Conservation (phyloP, 2,888 invertebrate species). For the Anaspis maculata region DNA sequence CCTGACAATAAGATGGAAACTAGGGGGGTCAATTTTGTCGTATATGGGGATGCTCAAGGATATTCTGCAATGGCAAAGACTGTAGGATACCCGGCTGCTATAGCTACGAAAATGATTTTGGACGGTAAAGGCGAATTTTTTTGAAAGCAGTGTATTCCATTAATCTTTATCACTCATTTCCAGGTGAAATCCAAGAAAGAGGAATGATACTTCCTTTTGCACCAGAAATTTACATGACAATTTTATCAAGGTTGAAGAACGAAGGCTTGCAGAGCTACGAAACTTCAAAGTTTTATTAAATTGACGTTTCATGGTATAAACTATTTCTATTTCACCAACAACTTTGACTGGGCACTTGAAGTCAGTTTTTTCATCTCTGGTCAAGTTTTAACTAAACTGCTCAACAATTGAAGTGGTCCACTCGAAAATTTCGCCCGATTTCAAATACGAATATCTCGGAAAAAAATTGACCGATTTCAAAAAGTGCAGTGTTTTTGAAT, state of each 20-base stretch:
- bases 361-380: too few species aligned
- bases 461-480: too few species aligned
- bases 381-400: too few species aligned
- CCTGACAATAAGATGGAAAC: constrained; percentile 76
- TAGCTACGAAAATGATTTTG: constrained; percentile 94
- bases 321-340: too few species aligned
- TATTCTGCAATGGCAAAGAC: constrained; percentile 96
- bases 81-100: constrained; percentile 89
- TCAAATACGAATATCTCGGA: too few species aligned
- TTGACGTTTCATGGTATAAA: too few species aligned
- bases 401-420: too few species aligned
- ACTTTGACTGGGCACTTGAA: too few species aligned
- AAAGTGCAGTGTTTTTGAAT: too few species aligned
- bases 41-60: constrained; percentile 71
- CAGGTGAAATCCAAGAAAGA: constrained; percentile 92
- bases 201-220: constrained; percentile 90
- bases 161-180: too few species aligned
- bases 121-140: too few species aligned
- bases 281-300: constrained; percentile 48
- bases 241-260: constrained; percentile 74
- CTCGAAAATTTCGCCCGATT: too few species aligned
- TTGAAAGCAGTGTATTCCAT: neutral
- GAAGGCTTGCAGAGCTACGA: constrained; percentile 74
- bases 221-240: constrained; percentile 86
- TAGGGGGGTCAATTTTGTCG: constrained; percentile 78